Evolutionary conservation across 1,140 invertebrate species (phyloP).

Genomic region (Drosophila yakuba): DNA sequence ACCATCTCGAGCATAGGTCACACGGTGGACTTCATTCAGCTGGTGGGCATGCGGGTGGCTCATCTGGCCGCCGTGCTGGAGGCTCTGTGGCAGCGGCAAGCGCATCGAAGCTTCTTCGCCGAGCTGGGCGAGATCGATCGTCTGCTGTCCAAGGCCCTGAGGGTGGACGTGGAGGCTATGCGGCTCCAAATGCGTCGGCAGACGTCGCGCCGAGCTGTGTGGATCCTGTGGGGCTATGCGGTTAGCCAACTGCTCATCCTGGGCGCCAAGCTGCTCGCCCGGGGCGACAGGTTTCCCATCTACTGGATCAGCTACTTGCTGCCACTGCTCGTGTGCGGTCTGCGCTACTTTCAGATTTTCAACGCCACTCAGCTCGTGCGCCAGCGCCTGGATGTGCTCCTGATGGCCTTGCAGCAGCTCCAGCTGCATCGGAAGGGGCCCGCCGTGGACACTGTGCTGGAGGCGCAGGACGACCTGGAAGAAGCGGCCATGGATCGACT

Average conservation of each 20-base stretch:
- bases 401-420: conserved; percentile 38
- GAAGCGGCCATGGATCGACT: conserved; percentile 47
- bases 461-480: conserved; percentile 1
- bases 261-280: conserved; percentile 42
- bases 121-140: conserved; percentile 68
- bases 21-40: conserved; percentile 76
- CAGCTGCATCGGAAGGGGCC: conserved; percentile 32
- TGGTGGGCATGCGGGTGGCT: conserved; percentile 75
- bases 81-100: conserved; percentile 49
- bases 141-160: conserved; percentile 49
- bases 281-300: conserved; percentile 34
- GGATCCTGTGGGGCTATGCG: conserved; percentile 60
- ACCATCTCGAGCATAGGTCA: conserved; percentile 58
- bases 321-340: conserved; percentile 66
- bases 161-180: conserved; percentile 47
- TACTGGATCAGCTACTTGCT: conserved; percentile 76
- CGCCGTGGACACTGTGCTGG: neutral
- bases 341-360: conserved; percentile 79
- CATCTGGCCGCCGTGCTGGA: conserved; percentile 64
- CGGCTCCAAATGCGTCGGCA: conserved; percentile 26
- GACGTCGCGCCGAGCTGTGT: conserved; percentile 21
- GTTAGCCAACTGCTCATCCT: conserved; percentile 65
- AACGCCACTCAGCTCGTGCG: conserved; percentile 57
- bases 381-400: conserved; percentile 54
- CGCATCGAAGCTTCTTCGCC: conserved; percentile 40